These are phyloP conservation scores for Antitype chi DNA, from an alignment of 2,888 invertebrate species.

Conservation along the genomic window DNA sequence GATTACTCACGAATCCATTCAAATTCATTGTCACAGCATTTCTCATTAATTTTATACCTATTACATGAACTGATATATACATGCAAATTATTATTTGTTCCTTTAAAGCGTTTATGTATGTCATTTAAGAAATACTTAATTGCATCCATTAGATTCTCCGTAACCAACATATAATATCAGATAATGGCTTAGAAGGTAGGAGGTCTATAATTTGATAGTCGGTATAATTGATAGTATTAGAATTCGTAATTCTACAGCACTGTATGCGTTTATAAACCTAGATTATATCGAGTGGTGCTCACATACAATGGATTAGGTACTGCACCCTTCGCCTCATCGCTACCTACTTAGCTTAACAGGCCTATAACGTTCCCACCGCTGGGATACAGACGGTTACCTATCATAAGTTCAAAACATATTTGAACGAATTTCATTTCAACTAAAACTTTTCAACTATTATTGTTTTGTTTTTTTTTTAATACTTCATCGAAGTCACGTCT, in stretches of 20 bases:
- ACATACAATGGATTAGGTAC: background rate
- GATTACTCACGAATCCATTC: conserved; percentile 11
- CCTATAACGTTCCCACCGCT: no score
- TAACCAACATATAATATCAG: conserved; percentile 31
- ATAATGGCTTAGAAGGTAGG: background rate
- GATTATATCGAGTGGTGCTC: background rate
- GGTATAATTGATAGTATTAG: conserved; percentile 8
- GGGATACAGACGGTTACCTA: no score
- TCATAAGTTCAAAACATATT: no score
- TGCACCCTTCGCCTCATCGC: background rate
- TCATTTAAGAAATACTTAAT: conserved; percentile 27
- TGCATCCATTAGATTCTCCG: conserved; percentile 9
- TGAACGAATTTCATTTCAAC: no score
- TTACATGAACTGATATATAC: conserved; percentile 5
- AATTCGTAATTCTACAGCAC: background rate
- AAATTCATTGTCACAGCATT: conserved; percentile 1
- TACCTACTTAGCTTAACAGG: background rate
- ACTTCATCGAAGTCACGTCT: no score
- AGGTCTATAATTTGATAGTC: conserved; percentile 7
- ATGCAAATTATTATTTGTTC: conserved; percentile 16
- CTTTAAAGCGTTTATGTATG: background rate
- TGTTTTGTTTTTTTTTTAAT: no score
- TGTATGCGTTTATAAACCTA: background rate
- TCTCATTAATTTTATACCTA: conserved; percentile 3
- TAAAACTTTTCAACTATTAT: no score